Percentiles rank a stretch among this genome's conserved stretches.
Conservation (phyloP, 2,797 vertebrate species). For the Pantherophis vulpinus region DNA sequence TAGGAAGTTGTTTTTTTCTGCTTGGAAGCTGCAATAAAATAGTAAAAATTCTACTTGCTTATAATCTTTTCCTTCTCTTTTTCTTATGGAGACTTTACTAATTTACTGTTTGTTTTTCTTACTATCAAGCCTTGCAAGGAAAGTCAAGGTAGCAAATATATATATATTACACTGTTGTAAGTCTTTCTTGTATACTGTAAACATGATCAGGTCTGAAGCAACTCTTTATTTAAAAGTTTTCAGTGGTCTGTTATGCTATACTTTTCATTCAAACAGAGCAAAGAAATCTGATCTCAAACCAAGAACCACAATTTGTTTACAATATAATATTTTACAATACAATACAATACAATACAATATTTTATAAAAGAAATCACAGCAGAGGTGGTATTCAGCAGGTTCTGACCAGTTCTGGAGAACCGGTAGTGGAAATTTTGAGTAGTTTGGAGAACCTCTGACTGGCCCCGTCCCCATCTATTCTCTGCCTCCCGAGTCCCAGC, state of each 20-base stretch:
- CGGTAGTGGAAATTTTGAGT: too few species aligned
- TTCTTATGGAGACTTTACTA: not conserved
- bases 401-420: too few species aligned
- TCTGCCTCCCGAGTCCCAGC: too few species aligned
- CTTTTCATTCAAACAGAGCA: not conserved
- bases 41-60: not conserved
- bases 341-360: not conserved
- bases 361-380: not conserved
- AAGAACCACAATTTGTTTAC: not conserved
- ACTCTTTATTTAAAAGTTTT: not conserved
- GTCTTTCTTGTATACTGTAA: not conserved
- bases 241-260: not conserved
- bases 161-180: not conserved
- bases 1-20: constrained; percentile 38
- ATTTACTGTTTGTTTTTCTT: not conserved
- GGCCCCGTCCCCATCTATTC: too few species aligned
- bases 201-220: not conserved
- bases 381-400: too few species aligned
- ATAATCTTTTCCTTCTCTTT: not conserved
- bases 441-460: too few species aligned
- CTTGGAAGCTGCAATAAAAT: constrained; percentile 18
- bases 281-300: not conserved
- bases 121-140: not conserved
- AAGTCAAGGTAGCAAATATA: not conserved
- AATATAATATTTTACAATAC: too few species aligned